These are phyloP conservation scores for Hydroisotoma schaefferi DNA, from an alignment of 2,888 invertebrate species.

Conservation along the genomic window DNA sequence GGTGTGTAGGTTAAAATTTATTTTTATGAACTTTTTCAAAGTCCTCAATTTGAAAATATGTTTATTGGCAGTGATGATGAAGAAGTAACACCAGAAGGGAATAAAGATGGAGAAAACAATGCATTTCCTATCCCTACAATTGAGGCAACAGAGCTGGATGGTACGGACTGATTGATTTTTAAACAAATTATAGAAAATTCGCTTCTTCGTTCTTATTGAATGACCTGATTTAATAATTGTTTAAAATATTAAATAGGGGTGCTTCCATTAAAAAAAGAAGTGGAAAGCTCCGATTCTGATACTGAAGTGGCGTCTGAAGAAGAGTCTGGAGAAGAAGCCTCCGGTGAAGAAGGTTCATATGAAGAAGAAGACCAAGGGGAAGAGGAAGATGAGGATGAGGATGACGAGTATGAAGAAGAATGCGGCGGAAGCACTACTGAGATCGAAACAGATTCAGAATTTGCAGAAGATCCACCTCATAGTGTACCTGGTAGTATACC, in stretches of 20 bases:
- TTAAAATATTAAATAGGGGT: too few species aligned
- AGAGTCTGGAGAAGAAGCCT: constrained; percentile 53
- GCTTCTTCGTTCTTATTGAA: too few species aligned
- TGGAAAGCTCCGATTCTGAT: constrained; percentile 44
- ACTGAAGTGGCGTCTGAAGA: constrained; percentile 47
- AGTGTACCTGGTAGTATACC: constrained; percentile 60
- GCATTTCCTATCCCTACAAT: too few species aligned
- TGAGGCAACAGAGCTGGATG: too few species aligned
- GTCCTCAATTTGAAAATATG: neutral
- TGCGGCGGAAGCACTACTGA: constrained; percentile 79
- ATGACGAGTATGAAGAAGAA: constrained; percentile 56
- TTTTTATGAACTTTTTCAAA: neutral
- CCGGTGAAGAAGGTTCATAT: constrained; percentile 55
- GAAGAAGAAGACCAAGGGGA: constrained; percentile 52
- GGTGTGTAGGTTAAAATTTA: too few species aligned
- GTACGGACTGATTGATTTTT: too few species aligned
- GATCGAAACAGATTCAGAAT: constrained; percentile 89
- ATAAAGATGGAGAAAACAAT: constrained; percentile 58
- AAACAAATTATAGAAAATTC: constrained; percentile 64
- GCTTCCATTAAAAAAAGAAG: constrained; percentile 54
- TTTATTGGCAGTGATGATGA: constrained; percentile 36
- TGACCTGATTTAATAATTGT: too few species aligned
- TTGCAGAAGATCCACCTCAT: constrained; percentile 73
- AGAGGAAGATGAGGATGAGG: constrained; percentile 48
- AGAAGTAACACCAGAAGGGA: constrained; percentile 48